Evolutionary conservation across 2,113 vertebrate species (phyloP), one percentile per base, ranked within the genome.

Genomic region (Jacana jacana): DNA sequence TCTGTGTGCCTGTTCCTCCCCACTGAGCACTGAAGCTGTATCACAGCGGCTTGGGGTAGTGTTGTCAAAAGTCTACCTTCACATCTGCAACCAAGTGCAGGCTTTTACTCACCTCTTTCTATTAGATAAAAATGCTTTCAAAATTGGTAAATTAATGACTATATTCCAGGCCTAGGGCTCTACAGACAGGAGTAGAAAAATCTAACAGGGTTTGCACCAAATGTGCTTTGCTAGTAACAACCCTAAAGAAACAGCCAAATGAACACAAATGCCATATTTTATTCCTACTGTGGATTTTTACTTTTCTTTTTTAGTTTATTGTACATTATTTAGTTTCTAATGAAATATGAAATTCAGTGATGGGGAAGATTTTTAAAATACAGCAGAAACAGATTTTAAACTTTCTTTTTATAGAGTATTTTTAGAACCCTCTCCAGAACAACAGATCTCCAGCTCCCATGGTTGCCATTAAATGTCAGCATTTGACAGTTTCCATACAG

Each of bases 111-210:
- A 54, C 81, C 89, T 93, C 75, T 81, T 79, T 73, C 88, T 93
- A 96, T 93, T 92, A 95, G 76, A 95, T 61, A 92, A 94, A 95
- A 97, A 97, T 94, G 88, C 94, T 96, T 96, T 93, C 93, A 85
- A 96, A 97, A 93, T 76, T 91, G 88, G 77, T 86, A 96, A 95
- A 96, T 93, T 80, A 97, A 96, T 58, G 85, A 89, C 84, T 86
- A 6, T 39, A 10, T 61, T 48, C 76, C 91, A 90, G 79, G 42
- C 52, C 44, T 81, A 84, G 35, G 37, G 70, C 44, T 72, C 54
- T 40, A 61, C 44, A 80, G 61, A 73, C n/a, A 68, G 35, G 60
- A 93, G 49, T 1, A 72, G 35, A 83, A 96, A 96, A 73, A 76
- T 58, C 42, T 57, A 76, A 81, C 6, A 57, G 51, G 7, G 61